phyloP scores from a whole-genome alignment of 2,888 invertebrate species.

The Gryllus longicercus region DNA sequence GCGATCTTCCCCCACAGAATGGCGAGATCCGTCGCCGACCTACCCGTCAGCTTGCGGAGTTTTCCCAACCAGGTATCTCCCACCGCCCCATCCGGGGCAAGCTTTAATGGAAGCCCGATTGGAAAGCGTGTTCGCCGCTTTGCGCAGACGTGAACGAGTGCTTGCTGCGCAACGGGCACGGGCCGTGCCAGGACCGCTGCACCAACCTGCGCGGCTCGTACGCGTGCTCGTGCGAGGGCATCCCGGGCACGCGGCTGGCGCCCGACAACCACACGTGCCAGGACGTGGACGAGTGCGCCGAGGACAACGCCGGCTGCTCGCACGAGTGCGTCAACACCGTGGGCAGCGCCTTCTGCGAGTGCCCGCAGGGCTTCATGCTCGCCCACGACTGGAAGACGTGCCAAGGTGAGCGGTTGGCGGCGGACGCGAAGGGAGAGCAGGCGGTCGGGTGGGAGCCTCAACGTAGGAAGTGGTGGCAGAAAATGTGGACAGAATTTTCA shows the following conservation, averaged over 20 bases:
- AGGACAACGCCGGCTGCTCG: constrained; percentile 56
- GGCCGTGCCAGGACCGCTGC: constrained; percentile 63
- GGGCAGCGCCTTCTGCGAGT: constrained; percentile 59
- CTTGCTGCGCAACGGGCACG: constrained; percentile 58
- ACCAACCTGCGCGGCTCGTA: constrained; percentile 57
- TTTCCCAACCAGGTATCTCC: no score
- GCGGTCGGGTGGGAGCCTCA: no score
- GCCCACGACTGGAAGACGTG: constrained; percentile 48
- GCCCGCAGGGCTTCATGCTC: constrained; percentile 55
- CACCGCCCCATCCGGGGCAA: no score
- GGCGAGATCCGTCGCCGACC: no score
- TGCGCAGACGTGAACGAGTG: constrained; percentile 59
- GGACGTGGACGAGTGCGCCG: constrained; percentile 55
- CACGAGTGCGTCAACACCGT: constrained; percentile 59
- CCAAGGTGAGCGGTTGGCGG: constrained; percentile 36
- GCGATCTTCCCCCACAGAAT: no score
- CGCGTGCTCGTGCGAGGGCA: constrained; percentile 55
- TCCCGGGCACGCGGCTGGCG: constrained; percentile 57
- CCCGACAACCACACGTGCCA: constrained; percentile 57
- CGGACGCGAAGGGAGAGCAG: no score
- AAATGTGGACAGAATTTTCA: no score
- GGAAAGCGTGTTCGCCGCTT: constrained; percentile 12
- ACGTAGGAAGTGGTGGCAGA: no score
- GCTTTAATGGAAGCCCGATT: no score
- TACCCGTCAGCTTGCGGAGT: no score